These are phyloP conservation scores for Acanthurus tractus DNA, from an alignment of 2,797 vertebrate genomes.

Conservation along the genomic window DNA sequence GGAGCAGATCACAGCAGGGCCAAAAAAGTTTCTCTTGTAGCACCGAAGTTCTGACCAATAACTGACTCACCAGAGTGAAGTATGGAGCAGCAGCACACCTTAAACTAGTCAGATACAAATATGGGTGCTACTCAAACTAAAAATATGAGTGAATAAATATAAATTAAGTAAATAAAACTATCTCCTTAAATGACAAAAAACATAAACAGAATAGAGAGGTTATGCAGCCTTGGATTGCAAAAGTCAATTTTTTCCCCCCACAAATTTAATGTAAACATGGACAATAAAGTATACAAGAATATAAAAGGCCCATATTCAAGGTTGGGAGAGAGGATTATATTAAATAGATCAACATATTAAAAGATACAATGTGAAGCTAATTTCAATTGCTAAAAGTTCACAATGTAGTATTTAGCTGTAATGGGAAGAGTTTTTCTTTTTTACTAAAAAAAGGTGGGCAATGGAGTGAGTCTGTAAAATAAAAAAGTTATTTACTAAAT, in stretches of 20 bases:
- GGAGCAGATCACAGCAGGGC: conserved; percentile 25
- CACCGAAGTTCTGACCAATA: conserved; percentile 15
- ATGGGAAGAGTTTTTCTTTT: not conserved
- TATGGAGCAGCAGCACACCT: not conserved
- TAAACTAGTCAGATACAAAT: not conserved
- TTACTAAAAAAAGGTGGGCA: not conserved
- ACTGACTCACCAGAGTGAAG: not conserved
- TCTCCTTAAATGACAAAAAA: not conserved
- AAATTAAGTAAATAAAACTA: not conserved
- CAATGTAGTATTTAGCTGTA: not conserved
- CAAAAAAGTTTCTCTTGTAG: conserved; percentile 30
- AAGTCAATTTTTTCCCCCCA: not conserved
- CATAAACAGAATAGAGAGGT: not conserved
- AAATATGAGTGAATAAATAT: too few relatives aligned
- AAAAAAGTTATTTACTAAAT: not conserved
- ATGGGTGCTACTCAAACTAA: not conserved
- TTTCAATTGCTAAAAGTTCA: not conserved
- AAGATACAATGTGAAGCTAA: not conserved
- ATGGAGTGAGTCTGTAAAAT: not conserved
- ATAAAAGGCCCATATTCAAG: conserved; percentile 12
- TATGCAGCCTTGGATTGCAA: not conserved
- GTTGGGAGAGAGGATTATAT: conserved; percentile 18
- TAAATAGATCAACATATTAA: conserved; percentile 9
- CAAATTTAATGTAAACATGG: conserved; percentile 21
- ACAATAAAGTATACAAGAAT: not conserved